A percentile compares a stretch with the other conserved stretches of the same genome.
Conservation (phyloP, 2,888 invertebrate genomes). For the Cryptus viduatorius region DNA sequence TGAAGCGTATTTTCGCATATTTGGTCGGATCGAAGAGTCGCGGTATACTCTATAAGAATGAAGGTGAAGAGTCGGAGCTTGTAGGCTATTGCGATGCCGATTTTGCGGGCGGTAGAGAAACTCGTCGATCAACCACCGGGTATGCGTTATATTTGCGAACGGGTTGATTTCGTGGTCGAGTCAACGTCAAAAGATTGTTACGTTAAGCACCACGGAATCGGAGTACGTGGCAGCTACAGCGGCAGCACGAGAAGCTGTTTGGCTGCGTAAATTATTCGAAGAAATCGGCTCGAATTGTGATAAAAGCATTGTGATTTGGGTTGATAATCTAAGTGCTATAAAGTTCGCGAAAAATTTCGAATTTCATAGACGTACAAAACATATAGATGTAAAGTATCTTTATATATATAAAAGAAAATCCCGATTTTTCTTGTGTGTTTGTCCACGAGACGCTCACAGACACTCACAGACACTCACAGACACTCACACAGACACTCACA, state of each 20-base stretch:
- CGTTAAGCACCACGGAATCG: slow-evolving; percentile 70
- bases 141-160: slow-evolving; percentile 62
- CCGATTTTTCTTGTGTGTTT: too few relatives aligned
- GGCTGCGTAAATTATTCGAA: too few relatives aligned
- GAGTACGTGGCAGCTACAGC: slow-evolving; percentile 71
- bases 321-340: too few relatives aligned
- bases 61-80: slow-evolving; percentile 36
- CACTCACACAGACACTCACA: too few relatives aligned
- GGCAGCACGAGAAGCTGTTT: slow-evolving; percentile 64
- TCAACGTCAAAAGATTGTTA: slow-evolving; percentile 67
- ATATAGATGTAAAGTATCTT: too few relatives aligned
- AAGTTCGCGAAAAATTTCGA: too few relatives aligned
- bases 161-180: slow-evolving; percentile 62
- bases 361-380: too few relatives aligned
- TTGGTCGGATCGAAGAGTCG: slow-evolving; percentile 49
- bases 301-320: too few relatives aligned
- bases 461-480: too few relatives aligned
- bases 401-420: too few relatives aligned
- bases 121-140: slow-evolving; percentile 69
- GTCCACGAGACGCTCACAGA: too few relatives aligned
- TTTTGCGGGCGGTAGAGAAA: slow-evolving; percentile 63
- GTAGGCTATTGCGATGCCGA: slow-evolving; percentile 70
- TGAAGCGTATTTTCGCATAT: slow-evolving; percentile 65
- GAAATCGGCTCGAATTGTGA: too few relatives aligned
- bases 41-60: slow-evolving; percentile 51